These are phyloP conservation scores for Orthosia incerta DNA, from an alignment of 2,888 invertebrate genomes.

Conservation along the genomic window DNA sequence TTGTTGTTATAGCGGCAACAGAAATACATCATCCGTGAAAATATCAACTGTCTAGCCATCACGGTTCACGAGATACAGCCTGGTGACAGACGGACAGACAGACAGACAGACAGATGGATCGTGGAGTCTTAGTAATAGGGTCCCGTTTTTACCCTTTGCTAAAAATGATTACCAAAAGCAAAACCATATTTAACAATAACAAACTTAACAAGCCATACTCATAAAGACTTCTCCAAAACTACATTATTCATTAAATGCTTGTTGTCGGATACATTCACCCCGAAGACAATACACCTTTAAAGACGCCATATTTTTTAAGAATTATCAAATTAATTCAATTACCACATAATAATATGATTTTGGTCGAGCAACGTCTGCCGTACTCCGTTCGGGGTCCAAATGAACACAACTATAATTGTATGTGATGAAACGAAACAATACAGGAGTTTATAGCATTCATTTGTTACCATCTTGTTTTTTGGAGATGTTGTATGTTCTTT, in stretches of 20 bases:
- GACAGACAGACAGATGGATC: no score
- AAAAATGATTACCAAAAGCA: constrained; percentile 29
- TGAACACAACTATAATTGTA: constrained; percentile 61
- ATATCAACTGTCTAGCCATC: no score
- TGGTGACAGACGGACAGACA: no score
- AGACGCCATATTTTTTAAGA: constrained; percentile 60
- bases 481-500: not conserved
- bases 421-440: constrained; percentile 57
- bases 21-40: no score
- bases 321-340: constrained; percentile 68
- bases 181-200: constrained; percentile 42
- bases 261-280: constrained; percentile 49
- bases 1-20: no score
- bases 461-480: constrained; percentile 41
- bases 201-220: constrained; percentile 45
- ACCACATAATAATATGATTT: constrained; percentile 62
- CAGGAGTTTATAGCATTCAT: constrained; percentile 42
- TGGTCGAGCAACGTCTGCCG: constrained; percentile 41
- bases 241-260: constrained; percentile 59
- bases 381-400: constrained; percentile 32
- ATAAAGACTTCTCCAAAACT: constrained; percentile 52
- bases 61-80: no score
- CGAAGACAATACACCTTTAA: constrained; percentile 58
- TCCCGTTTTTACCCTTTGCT: no score
- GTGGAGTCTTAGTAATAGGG: no score